Percentiles rank a stretch among this genome's conserved stretches.
These are phyloP conservation scores for Argyresthia albistria DNA, from an alignment of 2,888 invertebrate species.

Conservation along the genomic window DNA sequence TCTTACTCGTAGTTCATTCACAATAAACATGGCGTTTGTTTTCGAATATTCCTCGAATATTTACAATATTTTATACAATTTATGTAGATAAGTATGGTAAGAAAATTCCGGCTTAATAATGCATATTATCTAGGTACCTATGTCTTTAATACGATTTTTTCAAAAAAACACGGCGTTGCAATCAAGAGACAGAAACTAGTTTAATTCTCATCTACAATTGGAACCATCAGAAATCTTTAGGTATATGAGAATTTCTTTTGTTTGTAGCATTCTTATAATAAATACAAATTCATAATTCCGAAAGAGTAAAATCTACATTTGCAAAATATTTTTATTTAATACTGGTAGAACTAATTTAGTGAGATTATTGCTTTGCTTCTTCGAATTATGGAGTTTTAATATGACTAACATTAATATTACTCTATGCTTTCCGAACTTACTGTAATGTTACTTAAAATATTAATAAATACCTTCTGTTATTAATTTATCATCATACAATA, in stretches of 20 bases:
- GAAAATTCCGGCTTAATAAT: too few species aligned
- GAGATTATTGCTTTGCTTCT: slow-evolving; percentile 55
- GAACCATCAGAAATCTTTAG: too few species aligned
- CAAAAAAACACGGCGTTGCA: too few species aligned
- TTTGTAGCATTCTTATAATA: too few species aligned
- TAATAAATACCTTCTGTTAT: slow-evolving; percentile 36
- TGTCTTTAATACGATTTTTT: too few species aligned
- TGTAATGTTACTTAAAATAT: neutral
- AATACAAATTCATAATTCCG: neutral
- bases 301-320: slow-evolving; percentile 22
- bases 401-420: neutral
- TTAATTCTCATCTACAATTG: too few species aligned
- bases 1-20: slow-evolving; percentile 35
- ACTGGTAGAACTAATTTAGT: slow-evolving; percentile 44
- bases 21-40: slow-evolving; percentile 54
- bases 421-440: neutral
- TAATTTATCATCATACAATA: slow-evolving; percentile 43
- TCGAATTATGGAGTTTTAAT: neutral
- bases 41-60: slow-evolving; percentile 32
- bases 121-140: too few species aligned
- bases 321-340: slow-evolving; percentile 32
- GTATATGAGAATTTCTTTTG: too few species aligned
- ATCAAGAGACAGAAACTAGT: too few species aligned
- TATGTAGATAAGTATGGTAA: neutral
- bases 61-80: slow-evolving; percentile 2